Evolutionary conservation across 2,797 vertebrate genomes (phyloP), one percentile per base, ranked within the genome.

Genomic region (Myotis planiceps): DNA sequence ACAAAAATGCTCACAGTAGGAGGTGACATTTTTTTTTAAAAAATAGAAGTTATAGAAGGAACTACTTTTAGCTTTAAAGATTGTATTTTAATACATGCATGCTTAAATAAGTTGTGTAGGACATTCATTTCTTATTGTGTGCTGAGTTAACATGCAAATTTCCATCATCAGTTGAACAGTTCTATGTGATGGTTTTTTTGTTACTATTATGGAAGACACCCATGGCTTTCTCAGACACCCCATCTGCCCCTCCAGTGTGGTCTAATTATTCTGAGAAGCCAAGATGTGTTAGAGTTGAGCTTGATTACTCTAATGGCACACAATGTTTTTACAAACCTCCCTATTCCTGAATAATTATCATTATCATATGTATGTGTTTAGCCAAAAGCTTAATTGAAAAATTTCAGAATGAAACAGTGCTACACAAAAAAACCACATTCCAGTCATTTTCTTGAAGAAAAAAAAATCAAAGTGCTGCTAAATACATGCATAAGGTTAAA

Each of bases 361-460:
- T 97, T 96, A 98, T 95, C 93, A 93, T 97, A 96, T 97, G 95
- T 92, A 95, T 88, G 93, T 97, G 97, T 97, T 96, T 96, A 96
- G 96, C 96, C 95, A 96, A 97, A 96, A 95, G 89, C 96, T 96
- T 97, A 97, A 97, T 96, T 94, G 96, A 88, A 96, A 91, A 90
- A 92, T 91, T 96, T 86, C 88, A 95, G 94, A 97, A 94, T 89
- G 90, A 96, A 95, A 96, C 78, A 95, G 71, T 93, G 63, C 60
- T 96, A 94, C 25, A 90, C 1, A 34, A 88, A 53, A 68, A 94
- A 90, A 4, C 19, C 47, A 66, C 12, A 74, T 93, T 72, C 55
- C 45, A 66, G 86, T 92, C 80, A 81, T 96, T 96, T 92, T 94
- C 83, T 95, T 88, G 9, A 19, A 49, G 19, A 25, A 49, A 72